Evolutionary conservation across 2,797 vertebrate genomes (phyloP).

Genomic region (Crocidura indochinensis): DNA sequence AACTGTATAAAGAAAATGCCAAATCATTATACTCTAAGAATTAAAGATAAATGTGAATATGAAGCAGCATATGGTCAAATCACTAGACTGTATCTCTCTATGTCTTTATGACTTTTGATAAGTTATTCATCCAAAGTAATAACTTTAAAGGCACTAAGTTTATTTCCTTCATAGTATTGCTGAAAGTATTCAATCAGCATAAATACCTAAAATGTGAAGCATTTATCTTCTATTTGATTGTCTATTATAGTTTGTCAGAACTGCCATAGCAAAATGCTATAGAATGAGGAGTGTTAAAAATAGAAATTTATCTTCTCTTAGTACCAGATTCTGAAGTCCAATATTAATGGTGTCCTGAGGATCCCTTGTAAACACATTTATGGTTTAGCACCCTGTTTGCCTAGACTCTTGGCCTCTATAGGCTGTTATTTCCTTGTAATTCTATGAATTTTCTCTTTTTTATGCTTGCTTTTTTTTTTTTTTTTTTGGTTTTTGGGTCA

Average conservation of each 20-base stretch:
- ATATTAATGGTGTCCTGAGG: too few species aligned
- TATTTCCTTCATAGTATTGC: neutral
- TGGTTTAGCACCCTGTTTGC: too few species aligned
- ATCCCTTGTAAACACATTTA: too few species aligned
- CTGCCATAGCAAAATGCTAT: too few species aligned
- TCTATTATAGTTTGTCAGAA: neutral
- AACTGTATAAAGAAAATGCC: conserved; percentile 5
- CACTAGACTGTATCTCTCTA: neutral
- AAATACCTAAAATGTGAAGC: neutral
- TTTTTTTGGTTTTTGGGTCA: too few species aligned
- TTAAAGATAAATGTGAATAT: neutral
- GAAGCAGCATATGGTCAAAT: neutral
- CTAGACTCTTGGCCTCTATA: too few species aligned
- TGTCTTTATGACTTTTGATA: neutral
- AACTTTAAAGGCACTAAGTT: neutral
- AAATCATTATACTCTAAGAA: neutral
- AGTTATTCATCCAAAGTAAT: neutral
- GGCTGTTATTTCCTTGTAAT: too few species aligned
- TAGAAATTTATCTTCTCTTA: too few species aligned
- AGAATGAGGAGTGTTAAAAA: too few species aligned
- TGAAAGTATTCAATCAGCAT: conserved; percentile 16
- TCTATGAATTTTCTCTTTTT: too few species aligned
- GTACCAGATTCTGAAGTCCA: too few species aligned
- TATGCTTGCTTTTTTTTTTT: neutral
- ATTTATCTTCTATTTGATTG: conserved; percentile 15